Evolutionary conservation across 2,888 invertebrate genomes (phyloP).

Genomic region (Gymnocheta viridis): DNA sequence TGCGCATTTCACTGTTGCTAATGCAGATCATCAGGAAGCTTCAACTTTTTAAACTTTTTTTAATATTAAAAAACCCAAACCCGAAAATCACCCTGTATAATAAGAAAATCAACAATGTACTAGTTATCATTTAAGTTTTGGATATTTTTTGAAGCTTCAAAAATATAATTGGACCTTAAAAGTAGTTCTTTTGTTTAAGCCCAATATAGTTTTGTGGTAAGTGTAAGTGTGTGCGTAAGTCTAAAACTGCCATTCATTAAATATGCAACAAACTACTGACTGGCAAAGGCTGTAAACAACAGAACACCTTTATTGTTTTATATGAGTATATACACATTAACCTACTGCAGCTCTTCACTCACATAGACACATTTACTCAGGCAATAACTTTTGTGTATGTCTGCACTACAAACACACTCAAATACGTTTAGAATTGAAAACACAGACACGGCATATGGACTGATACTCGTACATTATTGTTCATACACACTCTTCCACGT

Average conservation of each 20-base stretch:
- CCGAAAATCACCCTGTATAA: too few relatives aligned
- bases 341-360: constrained; percentile 28
- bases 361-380: background rate
- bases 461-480: background rate
- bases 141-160: too few relatives aligned
- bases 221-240: constrained; percentile 1
- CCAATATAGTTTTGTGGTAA: background rate
- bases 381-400: background rate
- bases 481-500: background rate
- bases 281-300: constrained; percentile 54
- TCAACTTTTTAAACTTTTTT: too few relatives aligned
- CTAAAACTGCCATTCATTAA: constrained; percentile 45
- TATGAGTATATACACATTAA: constrained; percentile 42
- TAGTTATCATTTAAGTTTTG: too few relatives aligned
- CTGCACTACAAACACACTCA: background rate
- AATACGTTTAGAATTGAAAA: background rate
- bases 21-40: too few relatives aligned
- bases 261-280: constrained; percentile 62
- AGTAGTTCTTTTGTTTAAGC: too few relatives aligned
- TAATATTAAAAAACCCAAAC: too few relatives aligned
- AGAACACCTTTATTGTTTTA: constrained; percentile 66
- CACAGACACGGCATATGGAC: constrained; percentile 3
- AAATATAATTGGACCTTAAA: too few relatives aligned
- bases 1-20: too few relatives aligned
- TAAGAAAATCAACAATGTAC: too few relatives aligned